A percentile compares a stretch with the other conserved stretches of the same genome.
phyloP scores from a whole-genome alignment of 1,140 invertebrate genomes.

The Drosophila setifemur region DNA sequence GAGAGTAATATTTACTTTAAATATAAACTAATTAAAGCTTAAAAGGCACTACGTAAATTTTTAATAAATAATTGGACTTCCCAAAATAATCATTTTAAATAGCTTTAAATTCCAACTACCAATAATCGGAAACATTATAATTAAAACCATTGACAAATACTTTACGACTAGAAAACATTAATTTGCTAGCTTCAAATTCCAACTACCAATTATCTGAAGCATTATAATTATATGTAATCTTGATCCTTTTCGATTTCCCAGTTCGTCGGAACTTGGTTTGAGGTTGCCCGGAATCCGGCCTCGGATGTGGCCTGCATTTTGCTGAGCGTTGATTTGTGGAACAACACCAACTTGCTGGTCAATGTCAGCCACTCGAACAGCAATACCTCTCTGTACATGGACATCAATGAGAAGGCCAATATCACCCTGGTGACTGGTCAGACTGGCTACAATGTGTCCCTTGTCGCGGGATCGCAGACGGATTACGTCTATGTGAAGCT shows the following conservation, averaged over 20 bases:
- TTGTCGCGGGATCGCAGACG: background rate
- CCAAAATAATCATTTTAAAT: no score
- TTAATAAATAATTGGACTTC: no score
- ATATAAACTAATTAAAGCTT: no score
- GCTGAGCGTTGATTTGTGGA: background rate
- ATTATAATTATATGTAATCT: no score
- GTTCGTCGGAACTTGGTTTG: slow-evolving; percentile 38
- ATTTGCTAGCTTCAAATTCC: no score
- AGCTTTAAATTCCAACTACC: no score
- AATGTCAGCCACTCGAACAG: slow-evolving; percentile 33
- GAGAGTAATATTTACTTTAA: no score
- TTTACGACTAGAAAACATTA: no score
- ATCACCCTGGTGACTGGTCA: background rate
- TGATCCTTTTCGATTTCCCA: background rate
- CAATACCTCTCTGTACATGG: slow-evolving; percentile 4
- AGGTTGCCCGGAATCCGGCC: slow-evolving; percentile 49
- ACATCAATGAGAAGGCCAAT: slow-evolving; percentile 23
- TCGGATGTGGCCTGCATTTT: slow-evolving; percentile 16
- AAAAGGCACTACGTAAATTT: no score
- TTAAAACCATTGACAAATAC: no score
- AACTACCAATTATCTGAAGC: no score
- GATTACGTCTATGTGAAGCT: slow-evolving; percentile 27
- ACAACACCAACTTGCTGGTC: slow-evolving; percentile 26
- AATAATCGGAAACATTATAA: no score
- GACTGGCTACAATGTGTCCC: slow-evolving; percentile 44